Conservation (phyloP, 2,888 invertebrate genomes). For the Hirtodrosophila alboralis region DNA sequence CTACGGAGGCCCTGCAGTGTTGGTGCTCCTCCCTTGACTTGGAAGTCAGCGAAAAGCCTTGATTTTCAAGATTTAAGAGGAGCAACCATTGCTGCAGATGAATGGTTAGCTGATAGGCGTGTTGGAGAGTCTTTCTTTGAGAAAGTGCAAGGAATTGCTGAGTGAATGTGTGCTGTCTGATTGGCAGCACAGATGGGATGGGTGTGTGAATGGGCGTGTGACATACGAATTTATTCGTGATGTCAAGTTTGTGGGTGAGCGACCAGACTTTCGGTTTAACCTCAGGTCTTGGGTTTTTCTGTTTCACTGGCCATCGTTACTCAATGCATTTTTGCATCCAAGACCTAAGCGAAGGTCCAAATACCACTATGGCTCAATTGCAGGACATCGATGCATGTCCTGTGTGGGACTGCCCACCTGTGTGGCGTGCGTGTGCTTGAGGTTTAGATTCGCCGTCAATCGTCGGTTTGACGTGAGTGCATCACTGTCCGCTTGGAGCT, state of each 20-base stretch:
- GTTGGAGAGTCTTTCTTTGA: conserved; percentile 10
- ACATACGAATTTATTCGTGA: conserved; percentile 11
- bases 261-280: conserved; percentile 12
- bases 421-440: conserved; percentile 3
- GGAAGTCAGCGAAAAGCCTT: conserved; percentile 5
- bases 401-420: conserved; percentile 14
- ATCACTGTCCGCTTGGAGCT: conserved; percentile 3
- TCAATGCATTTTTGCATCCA: conserved; percentile 14
- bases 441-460: background rate
- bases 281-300: conserved; percentile 7
- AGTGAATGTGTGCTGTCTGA: conserved; percentile 13
- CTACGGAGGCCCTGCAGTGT: conserved; percentile 22
- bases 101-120: conserved; percentile 13
- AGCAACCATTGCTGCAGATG: conserved; percentile 13
- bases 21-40: conserved; percentile 12
- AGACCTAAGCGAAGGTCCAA: conserved; percentile 1
- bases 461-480: conserved; percentile 13
- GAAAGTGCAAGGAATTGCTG: conserved; percentile 1
- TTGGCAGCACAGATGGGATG: conserved; percentile 13
- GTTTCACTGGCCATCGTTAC: too few species aligned
- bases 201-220: conserved; percentile 5
- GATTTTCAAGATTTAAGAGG: conserved; percentile 3
- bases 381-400: conserved; percentile 14
- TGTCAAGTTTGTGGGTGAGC: conserved; percentile 7
- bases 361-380: conserved; percentile 4